A percentile compares a stretch with the other conserved stretches of the same genome.
Conservation (phyloP, 2,113 vertebrate genomes). For the Porphyrio hochstetteri region DNA sequence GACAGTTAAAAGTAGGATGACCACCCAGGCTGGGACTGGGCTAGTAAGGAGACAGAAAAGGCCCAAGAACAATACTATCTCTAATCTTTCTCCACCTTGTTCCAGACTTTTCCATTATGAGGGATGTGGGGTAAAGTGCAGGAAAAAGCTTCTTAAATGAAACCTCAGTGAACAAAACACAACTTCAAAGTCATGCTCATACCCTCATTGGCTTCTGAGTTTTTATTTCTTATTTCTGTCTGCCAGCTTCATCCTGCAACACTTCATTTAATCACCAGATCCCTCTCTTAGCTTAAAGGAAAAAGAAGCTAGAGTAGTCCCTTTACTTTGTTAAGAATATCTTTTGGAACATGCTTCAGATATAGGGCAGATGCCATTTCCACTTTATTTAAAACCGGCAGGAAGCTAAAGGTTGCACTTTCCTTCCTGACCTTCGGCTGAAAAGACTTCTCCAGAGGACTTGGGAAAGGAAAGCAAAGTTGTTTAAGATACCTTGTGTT, state of each 20-base stretch:
- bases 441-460: background rate
- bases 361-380: slow-evolving; percentile 10
- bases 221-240: background rate
- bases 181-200: background rate
- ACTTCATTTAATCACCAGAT: background rate
- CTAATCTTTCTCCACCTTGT: background rate
- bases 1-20: background rate
- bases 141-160: background rate
- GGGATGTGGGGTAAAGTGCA: background rate
- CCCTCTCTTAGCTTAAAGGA: background rate
- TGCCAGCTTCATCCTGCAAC: background rate
- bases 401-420: background rate
- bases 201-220: background rate
- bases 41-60: background rate
- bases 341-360: background rate
- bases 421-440: slow-evolving; percentile 7
- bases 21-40: background rate
- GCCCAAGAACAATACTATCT: background rate
- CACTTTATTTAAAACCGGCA: background rate
- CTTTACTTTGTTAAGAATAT: background rate
- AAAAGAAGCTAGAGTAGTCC: background rate
- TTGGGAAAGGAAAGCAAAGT: background rate
- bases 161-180: background rate
- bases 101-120: background rate
- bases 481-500: background rate